Percentiles rank a stretch among this genome's conserved stretches.
phyloP scores from a whole-genome alignment of 2,797 vertebrate genomes.

The Coregonus sp. region DNA sequence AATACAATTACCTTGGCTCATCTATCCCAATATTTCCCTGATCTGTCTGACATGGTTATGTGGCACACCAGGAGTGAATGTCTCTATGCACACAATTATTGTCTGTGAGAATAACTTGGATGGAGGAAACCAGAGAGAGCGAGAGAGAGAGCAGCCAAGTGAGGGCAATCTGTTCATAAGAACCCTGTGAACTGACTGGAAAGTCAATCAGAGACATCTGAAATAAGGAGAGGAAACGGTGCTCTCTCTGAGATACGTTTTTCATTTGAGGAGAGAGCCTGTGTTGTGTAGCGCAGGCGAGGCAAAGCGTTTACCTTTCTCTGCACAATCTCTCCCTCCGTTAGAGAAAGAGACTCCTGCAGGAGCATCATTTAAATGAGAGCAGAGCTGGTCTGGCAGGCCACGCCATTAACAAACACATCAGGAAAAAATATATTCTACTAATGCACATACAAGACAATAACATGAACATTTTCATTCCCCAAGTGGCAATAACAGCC shows the following conservation, averaged over 20 bases:
- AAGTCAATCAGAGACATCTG: slow-evolving; percentile 3
- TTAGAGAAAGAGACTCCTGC: too few species aligned
- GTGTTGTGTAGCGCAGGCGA: slow-evolving; percentile 15
- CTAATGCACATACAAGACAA: not conserved
- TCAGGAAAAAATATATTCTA: slow-evolving; percentile 20
- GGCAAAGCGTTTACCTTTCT: slow-evolving; percentile 36
- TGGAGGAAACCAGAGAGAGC: not conserved
- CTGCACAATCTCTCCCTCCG: slow-evolving; percentile 16
- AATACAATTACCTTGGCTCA: too few species aligned
- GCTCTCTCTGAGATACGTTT: slow-evolving; percentile 28
- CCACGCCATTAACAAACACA: slow-evolving; percentile 8
- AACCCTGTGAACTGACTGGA: slow-evolving; percentile 11
- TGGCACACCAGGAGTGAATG: not conserved
- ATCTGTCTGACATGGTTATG: not conserved
- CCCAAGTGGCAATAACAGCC: not conserved
- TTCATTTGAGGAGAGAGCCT: slow-evolving; percentile 20
- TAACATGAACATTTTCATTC: not conserved
- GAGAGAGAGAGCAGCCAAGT: slow-evolving; percentile 10
- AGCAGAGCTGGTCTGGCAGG: slow-evolving; percentile 25
- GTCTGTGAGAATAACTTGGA: not conserved
- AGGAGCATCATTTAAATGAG: slow-evolving; percentile 19
- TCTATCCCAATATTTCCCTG: too few species aligned
- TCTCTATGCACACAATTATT: not conserved
- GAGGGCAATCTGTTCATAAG: slow-evolving; percentile 46
- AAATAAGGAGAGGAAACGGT: slow-evolving; percentile 19